A percentile compares a stretch with the other conserved stretches of the same genome.
Conservation (phyloP, 2,113 vertebrate genomes). For the Meleagris gallopavo region DNA sequence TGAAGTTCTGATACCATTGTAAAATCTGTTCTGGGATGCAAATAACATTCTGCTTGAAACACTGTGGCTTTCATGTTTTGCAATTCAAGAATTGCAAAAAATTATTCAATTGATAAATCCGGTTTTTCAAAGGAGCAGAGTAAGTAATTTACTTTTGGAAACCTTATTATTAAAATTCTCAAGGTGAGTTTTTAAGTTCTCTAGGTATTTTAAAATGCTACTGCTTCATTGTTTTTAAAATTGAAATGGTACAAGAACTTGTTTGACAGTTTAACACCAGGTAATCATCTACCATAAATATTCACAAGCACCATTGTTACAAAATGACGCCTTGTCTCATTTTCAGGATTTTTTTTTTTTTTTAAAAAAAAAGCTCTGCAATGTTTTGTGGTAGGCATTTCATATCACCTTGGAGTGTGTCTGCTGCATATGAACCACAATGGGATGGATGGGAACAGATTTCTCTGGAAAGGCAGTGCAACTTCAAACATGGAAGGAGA, state of each 20-base stretch:
- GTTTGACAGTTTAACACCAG: neutral
- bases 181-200: slow-evolving; percentile 49
- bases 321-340: slow-evolving; percentile 29
- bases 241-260: slow-evolving; percentile 6
- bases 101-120: neutral
- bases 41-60: neutral
- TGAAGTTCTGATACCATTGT: slow-evolving; percentile 37
- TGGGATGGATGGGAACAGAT: slow-evolving; percentile 2
- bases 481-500: slow-evolving; percentile 43
- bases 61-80: neutral
- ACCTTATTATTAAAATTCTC: neutral
- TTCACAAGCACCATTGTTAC: neutral
- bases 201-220: neutral
- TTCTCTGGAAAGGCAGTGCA: slow-evolving; percentile 16
- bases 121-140: neutral
- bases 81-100: neutral
- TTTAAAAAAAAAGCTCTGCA: slow-evolving; percentile 9
- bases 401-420: slow-evolving; percentile 27
- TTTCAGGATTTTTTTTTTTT: neutral
- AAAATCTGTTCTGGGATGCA: neutral
- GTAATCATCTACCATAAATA: slow-evolving; percentile 27
- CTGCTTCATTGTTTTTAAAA: slow-evolving; percentile 12
- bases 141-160: neutral
- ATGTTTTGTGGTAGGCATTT: slow-evolving; percentile 54
- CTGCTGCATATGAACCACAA: neutral